Evolutionary conservation across 2,888 invertebrate genomes (phyloP), one percentile per base, ranked within the genome.

Genomic region (Marasmarcha lunaedactyla): DNA sequence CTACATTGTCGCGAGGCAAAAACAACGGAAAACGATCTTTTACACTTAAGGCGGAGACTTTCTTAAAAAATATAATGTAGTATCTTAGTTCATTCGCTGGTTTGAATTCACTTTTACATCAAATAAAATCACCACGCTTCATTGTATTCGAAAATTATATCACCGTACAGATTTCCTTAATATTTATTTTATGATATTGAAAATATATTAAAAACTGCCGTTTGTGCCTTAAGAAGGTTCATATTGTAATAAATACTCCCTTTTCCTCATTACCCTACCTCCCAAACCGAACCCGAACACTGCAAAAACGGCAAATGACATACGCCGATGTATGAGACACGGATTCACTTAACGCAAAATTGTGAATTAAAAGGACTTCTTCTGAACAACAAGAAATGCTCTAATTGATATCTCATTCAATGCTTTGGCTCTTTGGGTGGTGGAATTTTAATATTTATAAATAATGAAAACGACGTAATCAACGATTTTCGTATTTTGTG

Each of bases 331-430:
- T 57, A 57, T 59, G 55, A 47, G 43, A 55, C 53, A 62, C 65
- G 67, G 61, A 71, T 69, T 77, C 74, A 77, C 74, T 81, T 70
- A 68, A 57, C 54, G 20, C 3, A 48, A 73, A 78, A 79, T 79
- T 79, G 76, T 78, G 77, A 81, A 72, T 68, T 79, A 71, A 76
- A 76, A 58, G 60, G 61, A 34, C 34, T 66, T 71, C 72, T n/a
- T 70, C 62, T 62, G 57, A 52, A 49, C 55, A 44, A 50, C 58
- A 65, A 70, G 73, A 71, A 65, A 54, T 69, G 64, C 63, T 73
- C 73, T 77, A 79, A 81, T 81, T 81, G 77, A 79, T 77, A 79
- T 77, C 76, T 77, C 71, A 77, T 74, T 71, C 77, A 71, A 63
- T 63, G 66, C 63, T 66, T 67, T 63, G 60, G 59, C 77, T 67